These are phyloP conservation scores for Acanthochromis polyacanthus DNA, from an alignment of 2,113 vertebrate species.

Conservation along the genomic window DNA sequence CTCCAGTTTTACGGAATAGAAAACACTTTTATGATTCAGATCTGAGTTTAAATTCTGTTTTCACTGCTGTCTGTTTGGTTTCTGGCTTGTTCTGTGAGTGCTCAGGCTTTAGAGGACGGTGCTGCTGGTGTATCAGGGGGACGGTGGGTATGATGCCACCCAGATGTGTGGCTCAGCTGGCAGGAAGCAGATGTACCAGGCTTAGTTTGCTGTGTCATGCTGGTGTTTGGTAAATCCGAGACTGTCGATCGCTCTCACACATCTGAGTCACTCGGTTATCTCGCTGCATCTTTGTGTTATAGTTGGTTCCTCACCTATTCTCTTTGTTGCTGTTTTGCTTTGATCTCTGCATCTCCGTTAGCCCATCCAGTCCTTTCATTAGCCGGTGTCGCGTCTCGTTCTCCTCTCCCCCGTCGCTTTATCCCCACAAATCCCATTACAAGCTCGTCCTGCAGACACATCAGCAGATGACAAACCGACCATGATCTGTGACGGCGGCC, in stretches of 20 bases:
- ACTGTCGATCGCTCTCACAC: neutral
- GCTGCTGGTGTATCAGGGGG: neutral
- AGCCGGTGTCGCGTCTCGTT: neutral
- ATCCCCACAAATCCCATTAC: conserved; percentile 45
- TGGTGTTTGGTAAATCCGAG: conserved; percentile 11
- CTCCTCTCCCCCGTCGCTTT: conserved; percentile 1
- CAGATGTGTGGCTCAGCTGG: conserved; percentile 55
- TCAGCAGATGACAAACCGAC: conserved; percentile 9
- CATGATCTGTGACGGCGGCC: neutral
- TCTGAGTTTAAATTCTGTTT: no score
- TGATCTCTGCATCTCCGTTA: conserved; percentile 6
- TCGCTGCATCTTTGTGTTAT: neutral
- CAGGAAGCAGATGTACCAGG: conserved; percentile 23
- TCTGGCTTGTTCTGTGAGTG: neutral
- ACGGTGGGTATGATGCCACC: neutral
- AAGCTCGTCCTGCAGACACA: conserved; percentile 21
- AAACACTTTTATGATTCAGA: no score
- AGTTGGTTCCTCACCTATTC: neutral
- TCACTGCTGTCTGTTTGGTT: no score
- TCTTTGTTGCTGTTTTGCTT: neutral
- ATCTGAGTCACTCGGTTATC: conserved; percentile 5
- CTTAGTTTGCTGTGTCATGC: conserved; percentile 50
- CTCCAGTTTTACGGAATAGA: no score
- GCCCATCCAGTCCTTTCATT: conserved; percentile 20
- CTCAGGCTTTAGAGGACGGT: conserved; percentile 7